phyloP scores from a whole-genome alignment of 2,113 vertebrate species.

The Enhydra lutris region DNA sequence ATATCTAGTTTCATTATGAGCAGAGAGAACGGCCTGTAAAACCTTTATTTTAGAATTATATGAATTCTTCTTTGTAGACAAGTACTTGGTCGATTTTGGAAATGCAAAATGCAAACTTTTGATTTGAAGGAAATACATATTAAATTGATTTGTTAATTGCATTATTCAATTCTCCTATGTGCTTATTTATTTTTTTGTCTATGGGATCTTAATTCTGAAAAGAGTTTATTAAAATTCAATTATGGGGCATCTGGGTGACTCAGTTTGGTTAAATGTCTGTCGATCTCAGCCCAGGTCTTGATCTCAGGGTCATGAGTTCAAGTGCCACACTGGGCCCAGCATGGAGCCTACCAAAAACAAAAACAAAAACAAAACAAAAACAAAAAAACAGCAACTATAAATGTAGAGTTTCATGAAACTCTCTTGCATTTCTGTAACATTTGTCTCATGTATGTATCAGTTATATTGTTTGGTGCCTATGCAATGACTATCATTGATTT shows the following conservation, averaged over 20 bases:
- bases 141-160: constrained; percentile 5
- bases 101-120: constrained; percentile 9
- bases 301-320: background rate
- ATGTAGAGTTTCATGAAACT: background rate
- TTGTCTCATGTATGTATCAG: background rate
- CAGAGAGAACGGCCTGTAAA: background rate
- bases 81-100: background rate
- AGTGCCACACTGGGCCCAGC: background rate
- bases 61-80: background rate
- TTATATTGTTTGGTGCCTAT: background rate
- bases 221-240: background rate
- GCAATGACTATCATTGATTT: background rate
- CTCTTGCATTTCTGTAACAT: background rate
- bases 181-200: constrained; percentile 23
- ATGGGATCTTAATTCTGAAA: background rate
- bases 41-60: constrained; percentile 10
- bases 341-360: background rate
- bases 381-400: background rate
- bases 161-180: background rate
- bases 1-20: background rate
- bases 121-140: background rate
- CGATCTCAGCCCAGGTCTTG: background rate
- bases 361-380: no score
- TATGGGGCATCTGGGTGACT: background rate
- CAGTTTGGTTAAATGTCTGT: background rate